Base-by-base conservation (phyloP, 1,140 invertebrate genomes). In the Philotrypesis tridentata region DNA sequence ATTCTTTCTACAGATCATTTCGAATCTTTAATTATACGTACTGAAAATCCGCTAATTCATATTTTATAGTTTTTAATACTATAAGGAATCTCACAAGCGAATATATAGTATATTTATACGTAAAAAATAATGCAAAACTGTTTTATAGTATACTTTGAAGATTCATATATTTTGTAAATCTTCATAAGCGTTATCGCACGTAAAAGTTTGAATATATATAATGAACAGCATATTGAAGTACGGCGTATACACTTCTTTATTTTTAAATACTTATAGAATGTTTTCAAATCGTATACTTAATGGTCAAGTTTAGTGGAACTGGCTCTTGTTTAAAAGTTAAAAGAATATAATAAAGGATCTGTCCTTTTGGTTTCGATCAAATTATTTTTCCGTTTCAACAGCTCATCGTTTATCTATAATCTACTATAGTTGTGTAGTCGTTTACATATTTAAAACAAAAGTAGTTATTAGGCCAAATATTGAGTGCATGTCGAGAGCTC, bases 391-490 rank as follows among this genome's bases (percentile, higher is more conserved):
- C n/a, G n/a, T n/a, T n/a, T n/a, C n/a, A n/a, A n/a, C n/a, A n/a
- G n/a, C n/a, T n/a, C n/a, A n/a, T n/a, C n/a, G n/a, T n/a, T n/a
- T n/a, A n/a, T n/a, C n/a, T 80, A 77, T 82, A 67, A 82, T 82
- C 74, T 82, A 83, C 72, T 79, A 82, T 77, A 81, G 23, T 82
- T 72, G 29, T 74, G 37, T 80, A 86, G 65, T 85, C 43, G 33
- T 84, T 55, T 14, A 84, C 72, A 82, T 82, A 86, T 61, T 33
- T 83, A 79, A 86, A 85, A 85, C 80, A 85, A 85, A 80, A 82
- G 83, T 83, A 85, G 71, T 55, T 87, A n/a, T 87, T 37, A 87
- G 85, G 86, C 85, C 85, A 87, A 86, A 85, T 82, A 84, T 82
- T 83, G 75, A 74, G 55, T 82, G 63, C 75, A 68, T 61, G 74